These are phyloP conservation scores for Musca domestica DNA, from an alignment of 1,140 invertebrate genomes.

Conservation along the genomic window DNA sequence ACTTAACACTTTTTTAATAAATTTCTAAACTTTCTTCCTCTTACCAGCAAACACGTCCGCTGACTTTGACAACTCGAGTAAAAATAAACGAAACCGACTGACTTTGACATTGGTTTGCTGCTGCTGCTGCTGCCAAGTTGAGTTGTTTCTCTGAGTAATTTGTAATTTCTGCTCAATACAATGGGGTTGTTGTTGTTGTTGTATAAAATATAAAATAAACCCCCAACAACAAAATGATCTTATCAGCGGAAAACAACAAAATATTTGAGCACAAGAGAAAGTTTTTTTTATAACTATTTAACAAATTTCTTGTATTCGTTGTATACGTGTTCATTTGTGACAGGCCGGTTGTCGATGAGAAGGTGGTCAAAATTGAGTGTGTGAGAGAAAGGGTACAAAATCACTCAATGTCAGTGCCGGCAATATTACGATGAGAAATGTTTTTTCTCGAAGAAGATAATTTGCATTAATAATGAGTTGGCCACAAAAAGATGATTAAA, in stretches of 20 bases:
- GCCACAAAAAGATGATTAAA: too few relatives aligned
- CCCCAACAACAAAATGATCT: background rate
- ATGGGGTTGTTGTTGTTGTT: too few relatives aligned
- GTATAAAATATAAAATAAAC: too few relatives aligned
- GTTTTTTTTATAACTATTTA: background rate
- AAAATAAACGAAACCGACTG: conserved; percentile 1
- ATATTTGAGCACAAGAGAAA: background rate
- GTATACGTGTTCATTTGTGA: conserved; percentile 15
- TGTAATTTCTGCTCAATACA: background rate
- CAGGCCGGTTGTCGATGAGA: too few relatives aligned
- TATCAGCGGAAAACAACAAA: background rate
- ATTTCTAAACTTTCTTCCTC: conserved; percentile 23
- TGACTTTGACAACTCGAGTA: conserved; percentile 30
- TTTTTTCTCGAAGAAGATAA: too few relatives aligned
- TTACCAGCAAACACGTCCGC: conserved; percentile 33
- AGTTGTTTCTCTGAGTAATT: too few relatives aligned
- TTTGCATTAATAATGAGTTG: too few relatives aligned
- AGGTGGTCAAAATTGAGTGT: too few relatives aligned
- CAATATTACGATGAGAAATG: too few relatives aligned
- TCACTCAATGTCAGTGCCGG: too few relatives aligned
- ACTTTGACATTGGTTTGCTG: conserved; percentile 12
- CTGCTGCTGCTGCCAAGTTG: too few relatives aligned
- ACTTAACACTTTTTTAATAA: background rate
- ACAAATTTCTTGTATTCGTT: conserved; percentile 7
- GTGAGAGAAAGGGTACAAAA: too few relatives aligned